These are phyloP conservation scores for Solea senegalensis DNA, from an alignment of 2,113 vertebrate genomes.

Conservation along the genomic window DNA sequence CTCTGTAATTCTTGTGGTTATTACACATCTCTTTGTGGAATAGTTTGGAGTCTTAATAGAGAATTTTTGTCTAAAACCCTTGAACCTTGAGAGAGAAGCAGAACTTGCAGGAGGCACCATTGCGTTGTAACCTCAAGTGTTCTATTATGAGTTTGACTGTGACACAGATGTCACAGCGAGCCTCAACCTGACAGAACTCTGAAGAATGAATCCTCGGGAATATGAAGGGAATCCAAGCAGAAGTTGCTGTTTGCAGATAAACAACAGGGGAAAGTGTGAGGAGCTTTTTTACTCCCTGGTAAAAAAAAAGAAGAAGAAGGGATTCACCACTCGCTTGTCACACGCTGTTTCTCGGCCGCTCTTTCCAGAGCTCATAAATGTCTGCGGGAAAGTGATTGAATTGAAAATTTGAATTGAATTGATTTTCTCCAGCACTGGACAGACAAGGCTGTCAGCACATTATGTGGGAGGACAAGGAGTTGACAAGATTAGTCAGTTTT, in stretches of 20 bases:
- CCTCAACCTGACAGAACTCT: neutral
- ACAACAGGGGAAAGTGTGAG: neutral
- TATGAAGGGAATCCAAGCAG: neutral
- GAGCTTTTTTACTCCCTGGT: neutral
- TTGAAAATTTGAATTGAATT: slow-evolving; percentile 21
- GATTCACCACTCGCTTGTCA: slow-evolving; percentile 25
- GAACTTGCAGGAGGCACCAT: neutral
- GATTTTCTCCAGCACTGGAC: slow-evolving; percentile 36
- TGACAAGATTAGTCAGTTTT: slow-evolving; percentile 71
- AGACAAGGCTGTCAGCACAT: slow-evolving; percentile 66
- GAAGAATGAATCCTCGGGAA: slow-evolving; percentile 17
- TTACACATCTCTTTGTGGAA: no score
- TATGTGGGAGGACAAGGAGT: slow-evolving; percentile 67
- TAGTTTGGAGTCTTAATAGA: no score
- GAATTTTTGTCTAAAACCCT: no score
- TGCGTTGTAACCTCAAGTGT: neutral
- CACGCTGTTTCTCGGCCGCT: slow-evolving; percentile 25
- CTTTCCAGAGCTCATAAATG: slow-evolving; percentile 26
- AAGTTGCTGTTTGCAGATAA: slow-evolving; percentile 14
- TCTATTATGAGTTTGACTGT: neutral
- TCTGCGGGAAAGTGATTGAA: slow-evolving; percentile 30
- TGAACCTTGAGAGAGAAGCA: neutral
- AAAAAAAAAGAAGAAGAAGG: neutral
- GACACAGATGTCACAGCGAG: slow-evolving; percentile 15
- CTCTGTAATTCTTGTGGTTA: no score